These are phyloP conservation scores for Perdita meconis DNA, from an alignment of 2,888 invertebrate species.

Conservation along the genomic window DNA sequence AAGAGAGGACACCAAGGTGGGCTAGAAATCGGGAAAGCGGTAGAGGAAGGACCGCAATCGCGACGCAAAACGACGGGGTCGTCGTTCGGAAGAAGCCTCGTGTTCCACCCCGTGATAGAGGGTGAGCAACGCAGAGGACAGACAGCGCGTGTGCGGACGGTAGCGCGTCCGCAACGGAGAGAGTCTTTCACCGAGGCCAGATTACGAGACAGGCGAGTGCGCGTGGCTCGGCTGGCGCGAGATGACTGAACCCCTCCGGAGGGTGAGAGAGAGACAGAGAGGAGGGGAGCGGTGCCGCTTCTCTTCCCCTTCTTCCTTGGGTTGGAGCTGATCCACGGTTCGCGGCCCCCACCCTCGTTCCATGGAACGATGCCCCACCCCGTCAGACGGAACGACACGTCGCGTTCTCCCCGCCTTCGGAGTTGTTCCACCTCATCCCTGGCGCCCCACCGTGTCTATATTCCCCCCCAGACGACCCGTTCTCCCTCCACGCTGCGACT, in stretches of 20 bases:
- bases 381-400: conserved; percentile 64
- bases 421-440: conserved; percentile 53
- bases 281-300: conserved; percentile 49
- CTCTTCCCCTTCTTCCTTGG: conserved; percentile 46
- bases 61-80: background rate
- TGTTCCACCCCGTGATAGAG: conserved; percentile 12
- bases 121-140: background rate
- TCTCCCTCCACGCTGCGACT: conserved; percentile 45
- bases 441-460: conserved; percentile 54
- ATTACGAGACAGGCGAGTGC: conserved; percentile 65
- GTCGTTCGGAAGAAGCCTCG: background rate
- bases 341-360: conserved; percentile 56
- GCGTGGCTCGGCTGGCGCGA: conserved; percentile 83
- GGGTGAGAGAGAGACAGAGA: conserved; percentile 67
- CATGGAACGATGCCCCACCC: conserved; percentile 67
- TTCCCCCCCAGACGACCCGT: conserved; percentile 33
- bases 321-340: conserved; percentile 48
- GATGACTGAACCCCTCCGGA: conserved; percentile 81
- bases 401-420: conserved; percentile 69
- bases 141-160: conserved; percentile 33
- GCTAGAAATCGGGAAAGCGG: background rate
- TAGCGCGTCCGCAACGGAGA: conserved; percentile 34
- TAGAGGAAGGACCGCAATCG: background rate
- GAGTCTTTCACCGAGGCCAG: conserved; percentile 66
- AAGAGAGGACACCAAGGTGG: conserved; percentile 2